phyloP scores from a whole-genome alignment of 2,888 invertebrate species.

The Globia sparganii region DNA sequence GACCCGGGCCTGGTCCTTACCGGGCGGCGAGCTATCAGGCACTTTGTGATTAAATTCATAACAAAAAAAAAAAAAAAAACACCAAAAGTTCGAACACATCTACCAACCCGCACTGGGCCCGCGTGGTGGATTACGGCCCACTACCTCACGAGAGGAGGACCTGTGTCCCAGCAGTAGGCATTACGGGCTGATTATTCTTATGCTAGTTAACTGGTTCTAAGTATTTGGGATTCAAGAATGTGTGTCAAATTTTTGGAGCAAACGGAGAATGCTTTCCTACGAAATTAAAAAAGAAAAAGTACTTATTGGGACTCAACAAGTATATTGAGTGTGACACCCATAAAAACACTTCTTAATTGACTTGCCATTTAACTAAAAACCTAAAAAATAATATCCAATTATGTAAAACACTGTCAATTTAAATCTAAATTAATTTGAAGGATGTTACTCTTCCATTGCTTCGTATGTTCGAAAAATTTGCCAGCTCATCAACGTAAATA shows the following conservation, averaged over 20 bases:
- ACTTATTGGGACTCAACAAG: too few relatives aligned
- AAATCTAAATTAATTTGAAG: too few relatives aligned
- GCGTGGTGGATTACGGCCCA: not conserved
- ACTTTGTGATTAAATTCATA: too few relatives aligned
- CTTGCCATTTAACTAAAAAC: not conserved
- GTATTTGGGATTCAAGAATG: not conserved
- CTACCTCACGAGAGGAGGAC: not conserved
- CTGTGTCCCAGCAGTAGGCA: not conserved
- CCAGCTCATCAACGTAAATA: too few relatives aligned
- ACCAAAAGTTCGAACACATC: not conserved
- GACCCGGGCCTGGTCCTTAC: too few relatives aligned
- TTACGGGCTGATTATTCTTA: not conserved
- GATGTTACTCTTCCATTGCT: too few relatives aligned
- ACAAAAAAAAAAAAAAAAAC: too few relatives aligned
- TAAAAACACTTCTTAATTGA: not conserved
- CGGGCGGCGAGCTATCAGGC: too few relatives aligned
- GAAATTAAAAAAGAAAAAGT: not conserved
- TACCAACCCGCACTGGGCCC: not conserved
- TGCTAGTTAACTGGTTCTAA: not conserved
- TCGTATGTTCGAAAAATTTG: too few relatives aligned
- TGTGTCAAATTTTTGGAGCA: not conserved
- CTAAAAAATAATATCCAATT: too few relatives aligned
- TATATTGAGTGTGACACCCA: too few relatives aligned
- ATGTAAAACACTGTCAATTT: too few relatives aligned
- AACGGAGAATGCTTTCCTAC: not conserved